These are phyloP conservation scores for Pocillopora meandrina DNA, from an alignment of 92 coral and sea anemone genomes.

Conservation along the genomic window DNA sequence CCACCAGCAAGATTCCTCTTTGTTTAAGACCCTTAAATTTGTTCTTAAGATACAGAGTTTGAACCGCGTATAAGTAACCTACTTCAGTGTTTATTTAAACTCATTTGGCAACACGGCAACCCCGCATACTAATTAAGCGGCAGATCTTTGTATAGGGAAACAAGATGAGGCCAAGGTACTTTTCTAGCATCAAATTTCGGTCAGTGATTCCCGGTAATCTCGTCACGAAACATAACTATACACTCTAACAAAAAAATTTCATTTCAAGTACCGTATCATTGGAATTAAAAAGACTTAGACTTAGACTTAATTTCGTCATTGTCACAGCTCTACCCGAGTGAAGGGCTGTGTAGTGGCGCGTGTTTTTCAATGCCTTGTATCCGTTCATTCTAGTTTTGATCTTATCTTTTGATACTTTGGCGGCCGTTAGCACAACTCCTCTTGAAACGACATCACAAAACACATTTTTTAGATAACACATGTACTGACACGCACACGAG, in stretches of 20 bases:
- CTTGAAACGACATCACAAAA: background rate
- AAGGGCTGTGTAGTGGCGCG: background rate
- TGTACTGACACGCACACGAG: background rate
- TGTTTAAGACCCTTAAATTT: background rate
- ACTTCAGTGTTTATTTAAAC: constrained; percentile 20
- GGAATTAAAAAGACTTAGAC: constrained; percentile 9
- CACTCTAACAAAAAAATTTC: background rate
- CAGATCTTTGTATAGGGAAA: background rate
- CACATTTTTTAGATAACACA: background rate
- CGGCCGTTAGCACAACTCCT: background rate
- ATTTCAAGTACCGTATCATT: background rate
- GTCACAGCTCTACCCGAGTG: background rate
- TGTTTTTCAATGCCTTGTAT: background rate
- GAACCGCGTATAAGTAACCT: background rate
- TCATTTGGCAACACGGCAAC: constrained; percentile 21
- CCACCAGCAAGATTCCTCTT: background rate
- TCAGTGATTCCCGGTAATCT: background rate
- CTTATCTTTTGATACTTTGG: constrained; percentile 10
- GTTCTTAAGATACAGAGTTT: background rate
- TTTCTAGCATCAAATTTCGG: constrained; percentile 23
- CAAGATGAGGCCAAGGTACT: background rate
- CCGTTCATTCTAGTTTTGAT: constrained; percentile 9
- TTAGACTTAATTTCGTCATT: constrained; percentile 1
- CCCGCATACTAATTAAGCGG: constrained; percentile 12
- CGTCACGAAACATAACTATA: background rate